Evolutionary conservation across 2,797 vertebrate genomes (phyloP).

Genomic region (Sebastes trivittatus): DNA sequence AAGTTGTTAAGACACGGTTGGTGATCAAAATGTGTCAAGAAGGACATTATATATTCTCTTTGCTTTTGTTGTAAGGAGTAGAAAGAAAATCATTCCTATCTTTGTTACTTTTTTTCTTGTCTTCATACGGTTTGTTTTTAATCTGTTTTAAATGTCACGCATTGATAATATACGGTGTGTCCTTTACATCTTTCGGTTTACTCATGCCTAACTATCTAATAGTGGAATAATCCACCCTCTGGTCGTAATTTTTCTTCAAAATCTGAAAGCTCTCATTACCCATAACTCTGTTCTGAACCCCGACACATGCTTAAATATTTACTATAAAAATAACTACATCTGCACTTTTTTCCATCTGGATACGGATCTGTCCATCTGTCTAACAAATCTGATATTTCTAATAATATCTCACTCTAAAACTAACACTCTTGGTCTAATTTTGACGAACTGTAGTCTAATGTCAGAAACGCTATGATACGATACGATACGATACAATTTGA

Average conservation of each 20-base stretch:
- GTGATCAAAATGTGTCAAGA: slow-evolving; percentile 25
- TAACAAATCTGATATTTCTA: not conserved
- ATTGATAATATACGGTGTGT: not conserved
- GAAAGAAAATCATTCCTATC: slow-evolving; percentile 6
- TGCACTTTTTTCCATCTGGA: not conserved
- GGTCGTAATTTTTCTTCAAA: not conserved
- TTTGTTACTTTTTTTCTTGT: not conserved
- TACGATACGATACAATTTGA: too few relatives aligned
- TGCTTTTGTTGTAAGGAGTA: slow-evolving; percentile 12
- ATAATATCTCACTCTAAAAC: too few relatives aligned
- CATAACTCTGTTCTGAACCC: not conserved
- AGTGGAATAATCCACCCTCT: not conserved
- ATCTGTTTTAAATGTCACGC: not conserved
- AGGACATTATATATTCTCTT: slow-evolving; percentile 6
- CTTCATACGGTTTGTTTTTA: not conserved
- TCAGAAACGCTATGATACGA: too few relatives aligned
- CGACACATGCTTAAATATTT: too few relatives aligned
- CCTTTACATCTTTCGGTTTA: not conserved
- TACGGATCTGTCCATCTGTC: not conserved
- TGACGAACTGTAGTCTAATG: too few relatives aligned
- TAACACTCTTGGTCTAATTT: too few relatives aligned
- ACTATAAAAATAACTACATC: not conserved
- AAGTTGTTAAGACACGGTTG: slow-evolving; percentile 23
- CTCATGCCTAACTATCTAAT: not conserved
- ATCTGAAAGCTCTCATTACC: not conserved